Base-by-base conservation (phyloP, 2,888 invertebrate genomes). In the Spodoptera exigua region DNA sequence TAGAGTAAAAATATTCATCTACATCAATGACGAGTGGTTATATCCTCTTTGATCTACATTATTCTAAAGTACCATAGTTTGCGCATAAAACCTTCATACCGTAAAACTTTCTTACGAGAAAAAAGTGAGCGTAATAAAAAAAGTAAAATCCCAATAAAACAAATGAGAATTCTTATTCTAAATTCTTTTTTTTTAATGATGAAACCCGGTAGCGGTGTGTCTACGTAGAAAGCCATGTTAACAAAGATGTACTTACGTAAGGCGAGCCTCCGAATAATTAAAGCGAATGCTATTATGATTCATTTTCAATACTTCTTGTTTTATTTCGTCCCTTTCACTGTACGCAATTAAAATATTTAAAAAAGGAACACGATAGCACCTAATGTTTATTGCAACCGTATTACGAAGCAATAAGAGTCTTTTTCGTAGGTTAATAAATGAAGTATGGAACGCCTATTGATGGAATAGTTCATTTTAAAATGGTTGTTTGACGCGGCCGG, bases 291-390 rank as follows among this genome's bases (percentile, higher is more conserved):
- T 27, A 27, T 74, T 74, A 74, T 65, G 54, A 76, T 74, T 74
- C 27, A 62, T 70, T 74, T 71, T 77, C 74, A 60, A 75, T 77
- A 76, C 73, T 76, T 27, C 70, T 68, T 82, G 79, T 79, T 81
- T 82, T 80, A 77, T 75, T 67, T 73, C 76, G 70, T 82, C 74
- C 85, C 88, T 87, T 89, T 88, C 88, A 85, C 87, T 78, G 63
- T 57, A 55, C 67, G 79, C 83, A 86, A 87, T 88, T 85, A 86
- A 83, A 84, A 84, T 85, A 83, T 82, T 81, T 82, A 77, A 82
- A 70, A 76, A 83, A 63, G 44, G 78, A 76, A 81, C 59, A 80
- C 76, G 40, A 61, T 52, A 52, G 74, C 77, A 78, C 57, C n/a
- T n/a, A n/a, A n/a, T n/a, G n/a, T n/a, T n/a, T n/a, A 46, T 51